Evolutionary conservation across 2,113 vertebrate genomes (phyloP).

Genomic region (Eulemur macaco): DNA sequence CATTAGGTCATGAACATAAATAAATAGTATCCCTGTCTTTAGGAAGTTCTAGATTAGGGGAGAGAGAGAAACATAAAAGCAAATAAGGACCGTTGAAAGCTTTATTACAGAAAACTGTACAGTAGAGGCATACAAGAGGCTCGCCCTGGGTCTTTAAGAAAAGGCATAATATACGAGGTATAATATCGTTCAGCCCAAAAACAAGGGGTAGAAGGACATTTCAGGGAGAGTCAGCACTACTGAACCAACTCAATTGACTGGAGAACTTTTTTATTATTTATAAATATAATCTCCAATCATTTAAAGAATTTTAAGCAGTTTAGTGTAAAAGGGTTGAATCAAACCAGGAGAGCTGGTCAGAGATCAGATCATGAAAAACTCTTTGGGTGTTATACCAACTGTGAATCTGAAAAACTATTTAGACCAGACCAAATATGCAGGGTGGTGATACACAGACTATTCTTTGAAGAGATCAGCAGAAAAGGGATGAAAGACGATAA

Average conservation of each 20-base stretch:
- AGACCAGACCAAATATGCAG: background rate
- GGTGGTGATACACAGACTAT: background rate
- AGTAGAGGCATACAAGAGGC: background rate
- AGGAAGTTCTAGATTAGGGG: background rate
- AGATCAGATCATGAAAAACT: background rate
- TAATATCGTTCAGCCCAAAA: background rate
- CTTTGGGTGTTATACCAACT: background rate
- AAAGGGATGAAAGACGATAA: background rate
- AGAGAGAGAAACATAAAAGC: background rate
- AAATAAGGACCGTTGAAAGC: background rate
- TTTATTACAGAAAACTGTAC: background rate
- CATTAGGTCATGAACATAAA: background rate
- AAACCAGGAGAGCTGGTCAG: background rate
- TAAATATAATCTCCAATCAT: background rate
- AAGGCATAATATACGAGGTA: background rate
- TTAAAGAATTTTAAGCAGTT: background rate
- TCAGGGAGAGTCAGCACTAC: background rate
- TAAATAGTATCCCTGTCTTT: background rate
- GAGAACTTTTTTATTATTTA: background rate
- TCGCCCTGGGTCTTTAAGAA: background rate
- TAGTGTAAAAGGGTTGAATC: background rate
- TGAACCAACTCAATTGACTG: background rate
- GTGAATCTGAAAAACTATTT: background rate
- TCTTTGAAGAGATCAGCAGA: conserved; percentile 20
- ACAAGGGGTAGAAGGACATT: background rate